Base-by-base conservation (phyloP, 1,140 invertebrate species). In the Cyphomyrmex costatus region DNA sequence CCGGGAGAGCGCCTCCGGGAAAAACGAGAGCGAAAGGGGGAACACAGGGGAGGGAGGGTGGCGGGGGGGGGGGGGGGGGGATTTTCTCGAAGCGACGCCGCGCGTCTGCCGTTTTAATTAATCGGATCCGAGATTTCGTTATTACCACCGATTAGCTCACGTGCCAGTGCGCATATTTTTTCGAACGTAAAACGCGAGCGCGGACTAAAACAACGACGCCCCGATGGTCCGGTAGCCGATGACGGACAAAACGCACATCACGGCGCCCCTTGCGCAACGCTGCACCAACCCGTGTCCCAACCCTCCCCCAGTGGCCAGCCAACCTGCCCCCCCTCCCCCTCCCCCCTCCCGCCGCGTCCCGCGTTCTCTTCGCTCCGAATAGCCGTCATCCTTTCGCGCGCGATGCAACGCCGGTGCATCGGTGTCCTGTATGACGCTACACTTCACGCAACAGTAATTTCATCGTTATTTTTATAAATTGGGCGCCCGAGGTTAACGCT, bases 391-490 rank as follows among this genome's bases (percentile, higher is more conserved):
- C 90, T 88, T 88, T 89, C 87, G 90, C 88, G 86, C 88, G 49
- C 90, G 86, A 88, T 92, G 92, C 92, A 91, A 76, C 91, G 89
- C 87, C 68, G 79, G 68, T 91, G 86, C 90, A 88, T 88, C 89
- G 90, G 89, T 92, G 91, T 91, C 90, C 87, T 92, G 92, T 90
- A 92, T 92, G 91, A 91, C 87, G 90, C 89, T 93, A 93, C 90
- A 89, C 92, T 94, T 95, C 92, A 95, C 93, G 94, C 94, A 93
- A 94, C 94, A 95, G 94, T 95, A 93, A 94, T 95, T 95, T 94
- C 93, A 95, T 95, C 94, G 94, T 95, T 95, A 95, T 94, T 95
- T 95, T 95, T 95, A 94, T 94, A 95, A 95, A 95, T 95, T 95
- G 94, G 94, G 92, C 92, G 91, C 87, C 87, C 80, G 90, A 91